A percentile compares a stretch with the other conserved stretches of the same genome.
Conservation (phyloP, 2,797 vertebrate species). For the Atherinosoma microstoma region DNA sequence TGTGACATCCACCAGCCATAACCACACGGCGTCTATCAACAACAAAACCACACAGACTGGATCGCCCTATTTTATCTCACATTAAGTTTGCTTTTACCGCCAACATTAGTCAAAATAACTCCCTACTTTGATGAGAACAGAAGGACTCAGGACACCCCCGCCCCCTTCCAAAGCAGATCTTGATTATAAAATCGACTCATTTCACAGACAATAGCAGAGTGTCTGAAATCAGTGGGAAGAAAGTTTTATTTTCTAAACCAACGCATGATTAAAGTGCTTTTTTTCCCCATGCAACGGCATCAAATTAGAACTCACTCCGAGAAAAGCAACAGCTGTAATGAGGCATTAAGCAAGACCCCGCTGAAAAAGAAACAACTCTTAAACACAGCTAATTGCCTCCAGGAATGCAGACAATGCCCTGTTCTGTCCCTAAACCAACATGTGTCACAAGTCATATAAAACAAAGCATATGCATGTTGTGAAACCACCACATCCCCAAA, state of each 20-base stretch:
- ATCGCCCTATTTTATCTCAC: conserved; percentile 50
- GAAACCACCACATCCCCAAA: conserved; percentile 42
- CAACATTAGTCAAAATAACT: conserved; percentile 62
- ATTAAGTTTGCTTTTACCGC: conserved; percentile 51
- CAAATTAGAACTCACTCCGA: conserved; percentile 42
- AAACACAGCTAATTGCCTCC: conserved; percentile 59
- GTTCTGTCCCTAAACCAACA: conserved; percentile 49
- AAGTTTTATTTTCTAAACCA: conserved; percentile 14
- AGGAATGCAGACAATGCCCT: conserved; percentile 68
- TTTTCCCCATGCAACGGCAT: conserved; percentile 5
- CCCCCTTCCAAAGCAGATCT: conserved; percentile 17
- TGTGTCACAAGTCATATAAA: conserved; percentile 51
- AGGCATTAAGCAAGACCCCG: conserved; percentile 49
- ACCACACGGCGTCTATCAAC: conserved; percentile 54
- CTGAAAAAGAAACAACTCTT: conserved; percentile 45
- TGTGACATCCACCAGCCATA: conserved; percentile 67
- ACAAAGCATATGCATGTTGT: conserved; percentile 42
- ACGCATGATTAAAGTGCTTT: conserved; percentile 28
- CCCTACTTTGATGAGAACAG: conserved; percentile 52
- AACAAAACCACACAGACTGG: conserved; percentile 41
- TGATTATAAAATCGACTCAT: conserved; percentile 34
- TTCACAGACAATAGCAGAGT: conserved; percentile 25
- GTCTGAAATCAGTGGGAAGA: conserved; percentile 38
- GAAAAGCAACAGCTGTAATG: conserved; percentile 61
- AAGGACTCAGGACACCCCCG: conserved; percentile 32